phyloP scores from a whole-genome alignment of 2,888 invertebrate species.

The Phalera bucephala region DNA sequence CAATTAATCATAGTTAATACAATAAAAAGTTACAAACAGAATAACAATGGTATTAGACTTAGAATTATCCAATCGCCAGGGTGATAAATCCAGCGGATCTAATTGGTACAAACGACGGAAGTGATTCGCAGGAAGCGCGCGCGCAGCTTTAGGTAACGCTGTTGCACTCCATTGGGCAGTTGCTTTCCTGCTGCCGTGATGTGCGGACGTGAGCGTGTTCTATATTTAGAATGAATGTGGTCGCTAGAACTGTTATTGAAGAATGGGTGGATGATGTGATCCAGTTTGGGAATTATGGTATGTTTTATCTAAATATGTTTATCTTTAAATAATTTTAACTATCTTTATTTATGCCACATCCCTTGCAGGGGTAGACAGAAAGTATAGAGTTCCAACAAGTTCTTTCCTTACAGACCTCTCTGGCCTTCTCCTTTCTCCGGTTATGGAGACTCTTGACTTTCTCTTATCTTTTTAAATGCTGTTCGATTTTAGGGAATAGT shows the following conservation, averaged over 20 bases:
- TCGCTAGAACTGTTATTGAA: slow-evolving; percentile 36
- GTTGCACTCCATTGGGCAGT: slow-evolving; percentile 52
- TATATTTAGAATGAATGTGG: slow-evolving; percentile 41
- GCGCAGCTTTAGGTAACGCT: slow-evolving; percentile 54
- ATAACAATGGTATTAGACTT: slow-evolving; percentile 7
- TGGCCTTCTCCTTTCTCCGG: no score
- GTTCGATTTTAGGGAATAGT: no score
- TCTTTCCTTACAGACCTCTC: no score
- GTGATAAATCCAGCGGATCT: slow-evolving; percentile 53
- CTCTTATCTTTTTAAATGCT: no score
- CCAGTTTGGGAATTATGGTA: slow-evolving; percentile 31
- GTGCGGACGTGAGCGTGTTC: slow-evolving; percentile 26
- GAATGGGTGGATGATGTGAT: slow-evolving; percentile 43
- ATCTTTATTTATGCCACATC: no score
- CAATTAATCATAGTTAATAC: no score
- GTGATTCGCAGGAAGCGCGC: slow-evolving; percentile 50
- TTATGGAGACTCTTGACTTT: no score
- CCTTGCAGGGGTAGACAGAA: no score
- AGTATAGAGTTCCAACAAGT: no score
- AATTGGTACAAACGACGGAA: slow-evolving; percentile 51
- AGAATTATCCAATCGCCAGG: slow-evolving; percentile 12
- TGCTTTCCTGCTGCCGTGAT: slow-evolving; percentile 39
- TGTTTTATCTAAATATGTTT: slow-evolving; percentile 22
- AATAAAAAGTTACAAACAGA: not conserved
- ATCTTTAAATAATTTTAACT: not conserved